A percentile compares a stretch with the other conserved stretches of the same genome.
Conservation (phyloP, 2,113 vertebrate genomes). For the Podarcis cretensis region DNA sequence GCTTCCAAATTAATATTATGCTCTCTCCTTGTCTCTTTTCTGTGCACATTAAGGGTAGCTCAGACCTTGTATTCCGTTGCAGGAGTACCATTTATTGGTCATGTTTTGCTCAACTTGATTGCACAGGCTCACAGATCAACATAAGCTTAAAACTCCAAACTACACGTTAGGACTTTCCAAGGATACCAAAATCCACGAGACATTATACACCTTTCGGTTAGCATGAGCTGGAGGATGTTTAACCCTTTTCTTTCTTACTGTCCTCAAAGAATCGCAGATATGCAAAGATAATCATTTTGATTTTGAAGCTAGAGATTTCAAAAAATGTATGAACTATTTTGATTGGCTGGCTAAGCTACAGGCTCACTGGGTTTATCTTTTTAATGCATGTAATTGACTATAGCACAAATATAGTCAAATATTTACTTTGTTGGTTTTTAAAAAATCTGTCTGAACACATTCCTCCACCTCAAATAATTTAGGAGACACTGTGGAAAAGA, state of each 20-base stretch:
- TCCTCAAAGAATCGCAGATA: slow-evolving; percentile 56
- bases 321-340: slow-evolving; percentile 54
- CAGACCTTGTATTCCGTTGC: slow-evolving; percentile 51
- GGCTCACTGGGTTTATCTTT: slow-evolving; percentile 59
- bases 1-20: slow-evolving; percentile 39
- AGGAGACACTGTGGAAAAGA: slow-evolving; percentile 57
- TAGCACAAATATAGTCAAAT: slow-evolving; percentile 61
- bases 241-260: slow-evolving; percentile 69
- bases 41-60: slow-evolving; percentile 39
- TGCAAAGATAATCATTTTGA: slow-evolving; percentile 39
- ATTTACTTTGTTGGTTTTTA: slow-evolving; percentile 45
- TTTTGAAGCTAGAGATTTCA: slow-evolving; percentile 67
- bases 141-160: slow-evolving; percentile 71
- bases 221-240: slow-evolving; percentile 66
- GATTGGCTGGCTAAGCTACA: slow-evolving; percentile 54
- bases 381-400: slow-evolving; percentile 59
- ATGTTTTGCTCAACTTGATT: slow-evolving; percentile 58
- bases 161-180: slow-evolving; percentile 70
- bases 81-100: slow-evolving; percentile 41
- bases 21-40: slow-evolving; percentile 26
- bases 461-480: slow-evolving; percentile 43
- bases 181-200: slow-evolving; percentile 70
- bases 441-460: slow-evolving; percentile 48
- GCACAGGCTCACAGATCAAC: slow-evolving; percentile 66
- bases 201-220: slow-evolving; percentile 66